Base-by-base conservation (phyloP, 2,797 vertebrate species). In the Aselliscus stoliczkanus region DNA sequence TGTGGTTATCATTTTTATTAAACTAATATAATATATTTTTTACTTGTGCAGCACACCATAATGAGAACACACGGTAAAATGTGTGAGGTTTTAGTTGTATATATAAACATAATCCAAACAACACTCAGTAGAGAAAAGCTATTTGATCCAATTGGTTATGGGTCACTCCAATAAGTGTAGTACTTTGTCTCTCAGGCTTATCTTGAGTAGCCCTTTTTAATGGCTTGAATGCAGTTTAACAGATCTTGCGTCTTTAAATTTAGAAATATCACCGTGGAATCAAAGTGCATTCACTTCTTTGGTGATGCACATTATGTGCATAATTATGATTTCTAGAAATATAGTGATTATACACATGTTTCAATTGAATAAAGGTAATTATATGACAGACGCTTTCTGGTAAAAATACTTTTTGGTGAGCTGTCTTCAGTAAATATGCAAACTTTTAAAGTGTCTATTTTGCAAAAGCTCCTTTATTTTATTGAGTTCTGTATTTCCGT, bases 301-400 rank as follows among this genome's bases (percentile, higher is more conserved):
- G 27, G 54, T 64, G 18, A 84, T 69, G 21, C 64, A 6, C 44
- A 67, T 95, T 90, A 81, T 2, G 8, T 69, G 58, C 21, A 31
- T 93, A 92, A 90, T 90, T 88, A 90, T 20, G 10, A 95, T 91
- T 76, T 88, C 42, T 90, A 67, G 29, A 90, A 89, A 81, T 65
- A 79, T 80, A 94, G n/a, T 79, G 60, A 62, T 56, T 81, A 84
- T 84, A 76, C n/a, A n/a, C 80, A 31, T 37, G 7, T 54, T 88
- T 88, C 42, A 56, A 17, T 50, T 86, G 42, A 94, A 77, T 88
- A 89, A 88, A 92, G 23, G 20, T 94, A 27, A 87, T 75, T 88
- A 90, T 39, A 34, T 60, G 42, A 86, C 21, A 56, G 21, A 69
- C 31, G 17, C 20, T 64, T 67, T 93, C 47, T n/a, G n/a, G n/a